Evolutionary conservation across 2,113 vertebrate genomes (phyloP), one percentile per base, ranked within the genome.

Genomic region (Crotalus viridis): DNA sequence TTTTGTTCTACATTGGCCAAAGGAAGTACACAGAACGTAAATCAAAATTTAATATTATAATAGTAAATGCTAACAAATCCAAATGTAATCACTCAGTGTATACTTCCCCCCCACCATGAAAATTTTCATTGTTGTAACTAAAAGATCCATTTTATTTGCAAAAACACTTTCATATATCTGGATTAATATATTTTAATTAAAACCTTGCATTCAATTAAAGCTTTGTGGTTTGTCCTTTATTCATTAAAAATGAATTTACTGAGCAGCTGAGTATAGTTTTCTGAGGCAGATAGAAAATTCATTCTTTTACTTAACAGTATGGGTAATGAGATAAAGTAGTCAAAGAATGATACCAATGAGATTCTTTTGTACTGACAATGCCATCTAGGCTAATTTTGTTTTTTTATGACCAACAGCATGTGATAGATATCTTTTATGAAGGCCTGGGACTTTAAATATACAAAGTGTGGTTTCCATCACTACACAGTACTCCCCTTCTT

Each of bases 221-320:
- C n/a, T 74, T 39, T 61, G 51, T 89, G 55, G 55, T 90, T 39
- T 64, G 91, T 48, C 61, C 89, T 19, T 87, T 59, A 85, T 87
- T 28, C 57, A 28, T 21, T 28, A 57, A 74, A 28, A 19, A 6
- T 54, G 61, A 59, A 46, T 87, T 28, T 85, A 24, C 5, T 59
- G 61, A 88, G 46, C 52, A 56, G 28, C 33, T 85, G 10, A 92
- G 4, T 43, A 10, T 55, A 24, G 52, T 24, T 54, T 46, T 12
- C 81, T 0, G 0, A 86, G 26, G n/a, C 0, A 87, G 92, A 61
- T 1, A 89, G n/a, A 0, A 0, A 21, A 64, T 22, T 57, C 1
- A 69, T 19, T 69, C 21, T n/a, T 85, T 55, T 21, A 64, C 43
- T 61, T 33, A 61, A 39, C 10, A 74, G 33, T 46, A 24, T 39